Conservation (phyloP, 1,140 invertebrate species). For the Ips typographus region DNA sequence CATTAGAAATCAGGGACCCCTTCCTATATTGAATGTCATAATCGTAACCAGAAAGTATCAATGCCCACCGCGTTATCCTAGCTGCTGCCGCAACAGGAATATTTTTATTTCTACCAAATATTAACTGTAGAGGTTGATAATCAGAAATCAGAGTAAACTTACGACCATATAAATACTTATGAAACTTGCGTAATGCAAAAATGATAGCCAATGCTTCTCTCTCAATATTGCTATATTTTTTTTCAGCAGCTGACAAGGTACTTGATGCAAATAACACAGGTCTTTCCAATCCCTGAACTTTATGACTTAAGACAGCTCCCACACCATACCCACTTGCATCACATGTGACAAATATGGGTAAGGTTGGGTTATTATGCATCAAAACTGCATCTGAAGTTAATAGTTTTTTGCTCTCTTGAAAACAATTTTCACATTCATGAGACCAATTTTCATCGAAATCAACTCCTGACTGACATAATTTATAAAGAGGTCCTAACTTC, state of each 20-base stretch:
- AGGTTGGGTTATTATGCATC: slow-evolving; percentile 43
- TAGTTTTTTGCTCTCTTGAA: slow-evolving; percentile 44
- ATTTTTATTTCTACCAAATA: slow-evolving; percentile 44
- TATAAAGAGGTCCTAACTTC: slow-evolving; percentile 42
- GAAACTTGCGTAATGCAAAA: slow-evolving; percentile 39
- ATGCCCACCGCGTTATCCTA: no score
- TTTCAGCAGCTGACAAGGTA: slow-evolving; percentile 31
- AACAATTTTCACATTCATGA: slow-evolving; percentile 44
- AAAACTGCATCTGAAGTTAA: slow-evolving; percentile 32
- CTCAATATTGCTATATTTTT: slow-evolving; percentile 40
- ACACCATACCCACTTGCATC: slow-evolving; percentile 48
- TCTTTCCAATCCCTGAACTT: slow-evolving; percentile 42
- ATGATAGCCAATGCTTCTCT: slow-evolving; percentile 37
- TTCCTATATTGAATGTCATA: slow-evolving; percentile 47
- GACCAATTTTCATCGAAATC: slow-evolving; percentile 46
- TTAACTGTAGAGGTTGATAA: slow-evolving; percentile 30
- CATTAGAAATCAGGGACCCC: slow-evolving; percentile 24
- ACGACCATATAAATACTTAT: slow-evolving; percentile 36
- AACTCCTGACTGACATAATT: slow-evolving; percentile 45
- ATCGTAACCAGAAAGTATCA: slow-evolving; percentile 46
- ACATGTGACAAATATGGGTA: slow-evolving; percentile 42
- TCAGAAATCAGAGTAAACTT: slow-evolving; percentile 36
- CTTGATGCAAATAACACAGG: slow-evolving; percentile 49
- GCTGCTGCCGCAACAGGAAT: slow-evolving; percentile 37
- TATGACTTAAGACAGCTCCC: slow-evolving; percentile 48